These are phyloP conservation scores for Ennomos quercinarius DNA, from an alignment of 2,888 invertebrate species.

Conservation along the genomic window DNA sequence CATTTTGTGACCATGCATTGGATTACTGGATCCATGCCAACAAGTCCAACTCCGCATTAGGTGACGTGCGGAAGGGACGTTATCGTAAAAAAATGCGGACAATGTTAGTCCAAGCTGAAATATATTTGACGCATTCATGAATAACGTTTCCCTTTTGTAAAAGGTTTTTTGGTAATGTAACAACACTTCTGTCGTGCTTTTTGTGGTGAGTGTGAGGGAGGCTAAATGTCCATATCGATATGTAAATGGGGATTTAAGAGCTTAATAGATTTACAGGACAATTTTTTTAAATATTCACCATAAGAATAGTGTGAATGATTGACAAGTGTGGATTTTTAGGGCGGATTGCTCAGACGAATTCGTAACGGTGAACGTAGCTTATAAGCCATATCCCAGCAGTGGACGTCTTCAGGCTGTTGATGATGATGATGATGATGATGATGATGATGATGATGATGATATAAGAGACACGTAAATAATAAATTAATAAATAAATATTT, in stretches of 20 bases:
- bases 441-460: too few relatives aligned
- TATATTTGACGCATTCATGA: conserved; percentile 26
- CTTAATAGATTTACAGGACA: too few relatives aligned
- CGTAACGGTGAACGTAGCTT: too few relatives aligned
- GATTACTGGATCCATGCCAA: conserved; percentile 36
- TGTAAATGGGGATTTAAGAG: not conserved
- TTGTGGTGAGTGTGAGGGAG: not conserved
- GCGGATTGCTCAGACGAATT: too few relatives aligned
- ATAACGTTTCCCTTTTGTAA: conserved; percentile 25
- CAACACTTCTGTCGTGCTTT: not conserved
- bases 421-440: too few relatives aligned
- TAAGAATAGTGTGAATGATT: too few relatives aligned
- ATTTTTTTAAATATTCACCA: too few relatives aligned
- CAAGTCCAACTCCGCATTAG: conserved; percentile 22
- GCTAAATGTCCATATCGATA: not conserved
- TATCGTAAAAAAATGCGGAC: conserved; percentile 30
- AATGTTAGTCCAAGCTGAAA: conserved; percentile 26
- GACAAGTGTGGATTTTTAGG: too few relatives aligned
- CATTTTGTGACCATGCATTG: conserved; percentile 28
- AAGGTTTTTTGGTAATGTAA: conserved; percentile 7
- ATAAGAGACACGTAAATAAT: too few relatives aligned
- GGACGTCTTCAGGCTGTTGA: too few relatives aligned
- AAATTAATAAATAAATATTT: too few relatives aligned
- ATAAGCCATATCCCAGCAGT: too few relatives aligned
- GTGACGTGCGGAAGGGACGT: conserved; percentile 18